Evolutionary conservation across 2,888 invertebrate genomes (phyloP), one percentile per base, ranked within the genome.

Genomic region (Lasioglossum pauxillum): DNA sequence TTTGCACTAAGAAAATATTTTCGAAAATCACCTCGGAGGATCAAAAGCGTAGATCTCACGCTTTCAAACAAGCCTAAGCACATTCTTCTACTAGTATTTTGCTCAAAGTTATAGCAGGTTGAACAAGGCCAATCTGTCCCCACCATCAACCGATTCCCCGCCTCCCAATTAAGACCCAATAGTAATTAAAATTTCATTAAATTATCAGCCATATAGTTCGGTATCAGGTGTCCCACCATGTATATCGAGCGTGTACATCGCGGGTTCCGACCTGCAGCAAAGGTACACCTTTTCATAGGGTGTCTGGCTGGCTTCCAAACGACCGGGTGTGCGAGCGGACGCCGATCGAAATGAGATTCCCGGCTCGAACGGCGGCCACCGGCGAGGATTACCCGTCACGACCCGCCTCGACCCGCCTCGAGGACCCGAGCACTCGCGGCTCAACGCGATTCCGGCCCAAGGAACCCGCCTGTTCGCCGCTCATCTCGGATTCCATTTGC

Each of bases 301-400:
- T 75, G 72, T 74, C 80, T 89, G 89, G 89, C 89, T 41, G 14
- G 79, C 8, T 78, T 89, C 89, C 89, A 89, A 88, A 78, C 88
- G 80, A 77, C 78, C 75, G 31, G 31, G 64, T 5, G 16, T 64
- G 38, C 80, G 74, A 75, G 73, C 76, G 78, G 78, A 89, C 67
- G 89, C 78, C 79, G 89, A 89, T 82, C 82, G 57, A 83, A 90
- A 91, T 87, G 85, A 87, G 89, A 89, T 88, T 88, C 75, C 84
- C 76, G 76, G 78, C 44, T 81, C 85, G 75, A 82, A 89, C 82
- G 80, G 71, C 72, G 80, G 31, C 64, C 46, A 82, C 82, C 80
- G 76, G 79, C 82, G 75, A 77, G 80, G 78, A 85, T 83, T 83
- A 82, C 73, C 84, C 84, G 81, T 79, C 53, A 53, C n/a, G 53